A percentile compares a stretch with the other conserved stretches of the same genome.
phyloP scores from a whole-genome alignment of 2,888 invertebrate genomes.

The Plagodis pulveraria region DNA sequence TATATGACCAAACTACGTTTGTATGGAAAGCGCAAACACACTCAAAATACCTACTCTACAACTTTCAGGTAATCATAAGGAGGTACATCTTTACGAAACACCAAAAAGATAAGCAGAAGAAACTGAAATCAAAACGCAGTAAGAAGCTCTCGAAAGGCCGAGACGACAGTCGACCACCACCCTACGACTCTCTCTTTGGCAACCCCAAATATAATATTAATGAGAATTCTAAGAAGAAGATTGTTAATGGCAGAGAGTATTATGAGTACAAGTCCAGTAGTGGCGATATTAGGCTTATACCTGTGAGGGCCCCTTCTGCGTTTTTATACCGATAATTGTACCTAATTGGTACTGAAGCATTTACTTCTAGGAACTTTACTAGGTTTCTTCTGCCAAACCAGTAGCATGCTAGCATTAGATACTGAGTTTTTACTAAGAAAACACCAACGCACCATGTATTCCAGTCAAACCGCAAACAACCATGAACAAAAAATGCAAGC shows the following conservation, averaged over 20 bases:
- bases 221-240: constrained; percentile 74
- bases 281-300: constrained; percentile 89
- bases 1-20: too few species aligned
- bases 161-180: constrained; percentile 85
- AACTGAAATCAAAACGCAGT: constrained; percentile 35
- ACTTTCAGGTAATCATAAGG: constrained; percentile 59
- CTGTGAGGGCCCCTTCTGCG: constrained; percentile 90
- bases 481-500: too few species aligned
- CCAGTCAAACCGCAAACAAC: too few species aligned
- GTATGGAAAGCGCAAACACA: too few species aligned
- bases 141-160: constrained; percentile 36
- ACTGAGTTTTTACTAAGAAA: too few species aligned
- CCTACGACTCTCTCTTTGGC: constrained; percentile 87
- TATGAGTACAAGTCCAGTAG: constrained; percentile 86
- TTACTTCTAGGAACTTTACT: too few species aligned
- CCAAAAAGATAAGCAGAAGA: constrained; percentile 34
- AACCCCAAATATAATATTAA: constrained; percentile 54
- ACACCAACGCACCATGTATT: too few species aligned
- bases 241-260: constrained; percentile 91
- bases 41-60: background rate
- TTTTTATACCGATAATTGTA: constrained; percentile 86
- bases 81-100: constrained; percentile 49
- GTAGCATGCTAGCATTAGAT: background rate
- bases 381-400: too few species aligned
- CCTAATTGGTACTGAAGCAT: background rate